These are phyloP conservation scores for Seriola quinqueradiata DNA, from an alignment of 2,113 vertebrate species.

Conservation along the genomic window DNA sequence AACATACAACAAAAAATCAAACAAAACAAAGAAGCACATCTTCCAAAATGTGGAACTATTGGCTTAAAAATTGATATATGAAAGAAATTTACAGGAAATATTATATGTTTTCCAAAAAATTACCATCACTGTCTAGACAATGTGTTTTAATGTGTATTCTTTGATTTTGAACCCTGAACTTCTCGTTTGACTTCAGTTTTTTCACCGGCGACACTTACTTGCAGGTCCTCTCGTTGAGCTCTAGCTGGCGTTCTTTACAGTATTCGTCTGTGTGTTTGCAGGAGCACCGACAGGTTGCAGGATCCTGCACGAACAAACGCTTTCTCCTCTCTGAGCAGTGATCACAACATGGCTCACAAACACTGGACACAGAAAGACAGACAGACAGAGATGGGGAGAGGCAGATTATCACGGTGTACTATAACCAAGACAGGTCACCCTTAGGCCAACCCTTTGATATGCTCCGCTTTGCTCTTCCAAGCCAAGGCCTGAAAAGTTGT, in stretches of 20 bases:
- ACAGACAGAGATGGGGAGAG: constrained; percentile 72
- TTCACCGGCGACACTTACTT: constrained; percentile 87
- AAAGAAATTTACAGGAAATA: too few species aligned
- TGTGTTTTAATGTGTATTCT: too few species aligned
- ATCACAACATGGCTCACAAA: constrained; percentile 95
- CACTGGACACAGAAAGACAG: constrained; percentile 88
- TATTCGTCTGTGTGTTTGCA: constrained; percentile 97
- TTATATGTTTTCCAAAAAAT: too few species aligned
- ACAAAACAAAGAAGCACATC: too few species aligned
- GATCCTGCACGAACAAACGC: constrained; percentile 97
- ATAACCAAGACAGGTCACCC: constrained; percentile 40
- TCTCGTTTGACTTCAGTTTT: background rate
- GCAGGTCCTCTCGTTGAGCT: constrained; percentile 99
- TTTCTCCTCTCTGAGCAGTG: constrained; percentile 95
- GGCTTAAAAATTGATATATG: too few species aligned
- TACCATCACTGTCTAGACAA: too few species aligned
- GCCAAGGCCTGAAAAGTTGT: constrained; percentile 25
- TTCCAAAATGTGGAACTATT: too few species aligned
- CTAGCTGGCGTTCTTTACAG: constrained; percentile 97
- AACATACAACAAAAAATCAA: too few species aligned
- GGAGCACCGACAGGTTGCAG: constrained; percentile 97
- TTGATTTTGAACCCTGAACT: background rate
- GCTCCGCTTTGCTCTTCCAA: constrained; percentile 38
- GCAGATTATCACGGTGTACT: constrained; percentile 60
- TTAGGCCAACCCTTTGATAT: constrained; percentile 27